Evolutionary conservation across 2,888 invertebrate species (phyloP).

Genomic region (Caradrina clavipalpis): DNA sequence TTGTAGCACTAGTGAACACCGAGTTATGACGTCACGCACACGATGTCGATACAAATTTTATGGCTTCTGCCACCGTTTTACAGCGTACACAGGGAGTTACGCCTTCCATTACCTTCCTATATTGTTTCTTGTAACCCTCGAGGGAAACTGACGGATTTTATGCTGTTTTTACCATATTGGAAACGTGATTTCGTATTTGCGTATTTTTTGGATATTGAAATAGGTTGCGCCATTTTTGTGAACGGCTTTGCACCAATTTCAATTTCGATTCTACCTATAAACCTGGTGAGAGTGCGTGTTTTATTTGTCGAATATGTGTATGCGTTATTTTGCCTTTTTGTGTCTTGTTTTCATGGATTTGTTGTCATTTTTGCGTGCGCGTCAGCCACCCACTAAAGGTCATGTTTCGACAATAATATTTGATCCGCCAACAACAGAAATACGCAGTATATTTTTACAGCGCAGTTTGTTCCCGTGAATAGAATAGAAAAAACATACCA

Average conservation of each 20-base stretch:
- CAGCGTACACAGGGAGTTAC: slow-evolving; percentile 39
- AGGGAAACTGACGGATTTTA: slow-evolving; percentile 28
- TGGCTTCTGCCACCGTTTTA: slow-evolving; percentile 49
- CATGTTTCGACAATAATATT: background rate
- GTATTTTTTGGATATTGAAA: slow-evolving; percentile 29
- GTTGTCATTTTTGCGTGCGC: background rate
- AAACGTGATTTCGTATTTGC: slow-evolving; percentile 33
- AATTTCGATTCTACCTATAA: background rate
- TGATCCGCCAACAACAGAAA: background rate
- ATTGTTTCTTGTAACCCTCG: slow-evolving; percentile 51
- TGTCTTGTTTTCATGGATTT: no score
- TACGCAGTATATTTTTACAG: no score
- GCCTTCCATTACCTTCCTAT: slow-evolving; percentile 51
- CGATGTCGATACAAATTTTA: slow-evolving; percentile 67
- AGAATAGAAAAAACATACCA: no score
- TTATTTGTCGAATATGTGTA: background rate
- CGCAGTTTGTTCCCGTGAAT: background rate
- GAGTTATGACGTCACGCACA: slow-evolving; percentile 52
- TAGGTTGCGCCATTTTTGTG: slow-evolving; percentile 10
- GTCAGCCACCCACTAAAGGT: background rate
- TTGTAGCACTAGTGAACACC: slow-evolving; percentile 37
- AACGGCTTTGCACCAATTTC: slow-evolving; percentile 1
- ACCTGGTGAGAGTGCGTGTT: background rate
- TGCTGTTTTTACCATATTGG: slow-evolving; percentile 29
- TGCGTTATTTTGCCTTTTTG: background rate